These are phyloP conservation scores for Lontra canadensis DNA, from an alignment of 2,113 vertebrate genomes.

Conservation along the genomic window DNA sequence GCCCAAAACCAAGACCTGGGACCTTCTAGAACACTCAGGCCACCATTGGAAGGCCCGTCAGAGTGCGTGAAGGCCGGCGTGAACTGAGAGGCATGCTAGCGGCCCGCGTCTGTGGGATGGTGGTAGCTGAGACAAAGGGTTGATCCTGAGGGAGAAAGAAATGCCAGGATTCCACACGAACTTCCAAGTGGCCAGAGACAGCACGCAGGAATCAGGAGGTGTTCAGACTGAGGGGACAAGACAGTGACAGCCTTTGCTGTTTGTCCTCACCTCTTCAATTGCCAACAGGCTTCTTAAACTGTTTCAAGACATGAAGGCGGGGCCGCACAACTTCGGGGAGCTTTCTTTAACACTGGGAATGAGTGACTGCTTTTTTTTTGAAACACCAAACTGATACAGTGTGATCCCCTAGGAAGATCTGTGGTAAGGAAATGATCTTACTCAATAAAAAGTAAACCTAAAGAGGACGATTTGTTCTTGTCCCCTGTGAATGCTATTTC, in stretches of 20 bases:
- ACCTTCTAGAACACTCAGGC: background rate
- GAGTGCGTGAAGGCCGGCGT: background rate
- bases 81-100: background rate
- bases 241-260: background rate
- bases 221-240: background rate
- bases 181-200: background rate
- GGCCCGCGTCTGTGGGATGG: background rate
- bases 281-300: background rate
- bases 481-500: background rate
- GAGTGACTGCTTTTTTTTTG: background rate
- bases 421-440: background rate
- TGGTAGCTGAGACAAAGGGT: background rate
- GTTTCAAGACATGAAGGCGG: background rate
- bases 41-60: background rate
- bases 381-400: background rate
- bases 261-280: background rate
- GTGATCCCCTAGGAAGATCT: background rate
- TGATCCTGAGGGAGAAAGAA: background rate
- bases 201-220: background rate
- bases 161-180: background rate
- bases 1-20: background rate
- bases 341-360: background rate
- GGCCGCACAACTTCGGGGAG: background rate
- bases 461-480: background rate
- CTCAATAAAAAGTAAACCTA: background rate